phyloP scores from a whole-genome alignment of 2,113 vertebrate genomes.

The Stigmatopora argus region DNA sequence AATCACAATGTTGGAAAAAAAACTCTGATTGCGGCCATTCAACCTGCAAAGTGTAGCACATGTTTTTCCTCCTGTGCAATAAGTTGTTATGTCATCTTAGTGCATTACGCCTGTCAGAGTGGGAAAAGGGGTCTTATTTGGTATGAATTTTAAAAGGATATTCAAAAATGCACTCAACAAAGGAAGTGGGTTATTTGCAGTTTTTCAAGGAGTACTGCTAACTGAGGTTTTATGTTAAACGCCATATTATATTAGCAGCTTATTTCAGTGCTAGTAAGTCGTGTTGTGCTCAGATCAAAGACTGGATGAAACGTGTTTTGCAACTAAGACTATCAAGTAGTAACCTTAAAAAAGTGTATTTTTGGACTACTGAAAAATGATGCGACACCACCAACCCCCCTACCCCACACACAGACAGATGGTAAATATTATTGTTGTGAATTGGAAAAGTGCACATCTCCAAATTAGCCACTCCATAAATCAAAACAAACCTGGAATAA shows the following conservation, averaged over 20 bases:
- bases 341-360: too few species aligned
- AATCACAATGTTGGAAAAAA: conserved; percentile 64
- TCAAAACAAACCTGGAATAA: too few species aligned
- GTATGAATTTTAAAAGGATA: conserved; percentile 59
- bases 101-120: conserved; percentile 65
- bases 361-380: too few species aligned
- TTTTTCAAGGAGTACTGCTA: background rate
- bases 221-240: background rate
- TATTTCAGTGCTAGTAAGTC: background rate
- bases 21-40: conserved; percentile 65
- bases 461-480: too few species aligned
- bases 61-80: conserved; percentile 60
- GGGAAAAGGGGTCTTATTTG: conserved; percentile 55
- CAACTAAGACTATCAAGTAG: too few species aligned
- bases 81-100: conserved; percentile 60
- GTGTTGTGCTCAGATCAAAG: too few species aligned
- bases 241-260: background rate
- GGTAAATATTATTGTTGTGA: too few species aligned
- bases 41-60: conserved; percentile 61
- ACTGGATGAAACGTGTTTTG: too few species aligned
- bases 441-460: background rate
- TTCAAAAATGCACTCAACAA: conserved; percentile 48
- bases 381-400: too few species aligned
- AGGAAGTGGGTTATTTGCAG: conserved; percentile 13
- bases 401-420: too few species aligned